phyloP scores from a whole-genome alignment of 2,797 vertebrate species.

The Galago senegalensis region DNA sequence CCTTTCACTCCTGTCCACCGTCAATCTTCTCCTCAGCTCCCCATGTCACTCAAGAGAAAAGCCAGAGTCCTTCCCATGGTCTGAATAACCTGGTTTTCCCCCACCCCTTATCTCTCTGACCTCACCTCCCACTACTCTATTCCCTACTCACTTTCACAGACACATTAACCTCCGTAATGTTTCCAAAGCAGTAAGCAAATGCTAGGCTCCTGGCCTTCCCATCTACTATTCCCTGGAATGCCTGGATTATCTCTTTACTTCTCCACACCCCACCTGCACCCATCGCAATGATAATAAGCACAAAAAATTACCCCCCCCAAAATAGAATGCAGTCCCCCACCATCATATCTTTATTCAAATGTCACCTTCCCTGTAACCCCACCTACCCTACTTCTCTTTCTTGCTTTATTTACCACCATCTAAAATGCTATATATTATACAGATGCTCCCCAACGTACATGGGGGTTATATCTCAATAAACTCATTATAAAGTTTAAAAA shows the following conservation, averaged over 20 bases:
- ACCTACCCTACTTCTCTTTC: background rate
- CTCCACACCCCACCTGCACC: background rate
- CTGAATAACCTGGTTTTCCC: background rate
- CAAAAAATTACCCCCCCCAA: background rate
- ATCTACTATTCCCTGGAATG: background rate
- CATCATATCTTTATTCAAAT: slow-evolving; percentile 21
- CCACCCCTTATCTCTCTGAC: background rate
- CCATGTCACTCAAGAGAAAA: background rate
- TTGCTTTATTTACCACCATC: background rate
- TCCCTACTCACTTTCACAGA: background rate
- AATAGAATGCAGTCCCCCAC: background rate
- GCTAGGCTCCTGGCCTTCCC: background rate
- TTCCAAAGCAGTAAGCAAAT: background rate
- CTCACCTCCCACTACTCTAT: background rate
- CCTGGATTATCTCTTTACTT: background rate
- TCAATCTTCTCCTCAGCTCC: background rate
- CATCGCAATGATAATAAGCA: background rate
- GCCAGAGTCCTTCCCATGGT: background rate
- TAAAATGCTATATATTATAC: background rate
- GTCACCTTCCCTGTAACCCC: background rate
- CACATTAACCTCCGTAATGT: background rate
- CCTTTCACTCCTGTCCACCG: background rate
- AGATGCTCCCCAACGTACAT: background rate
- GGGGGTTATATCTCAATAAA: background rate
- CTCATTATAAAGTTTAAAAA: background rate